A percentile compares a stretch with the other conserved stretches of the same genome.
These are phyloP conservation scores for Lobophora halterata DNA, from an alignment of 2,888 invertebrate species.

Conservation along the genomic window DNA sequence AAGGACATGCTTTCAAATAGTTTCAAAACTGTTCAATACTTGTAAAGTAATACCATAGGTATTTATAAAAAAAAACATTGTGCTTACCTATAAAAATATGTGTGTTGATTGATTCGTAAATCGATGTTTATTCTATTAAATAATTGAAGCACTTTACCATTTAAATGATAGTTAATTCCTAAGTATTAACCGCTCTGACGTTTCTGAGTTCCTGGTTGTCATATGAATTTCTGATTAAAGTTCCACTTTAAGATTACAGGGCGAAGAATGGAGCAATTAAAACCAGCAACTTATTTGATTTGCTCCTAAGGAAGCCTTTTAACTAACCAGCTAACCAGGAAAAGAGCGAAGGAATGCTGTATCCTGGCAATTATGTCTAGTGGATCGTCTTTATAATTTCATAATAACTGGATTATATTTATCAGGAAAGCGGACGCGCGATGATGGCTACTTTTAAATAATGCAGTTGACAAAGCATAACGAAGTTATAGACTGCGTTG, in stretches of 20 bases:
- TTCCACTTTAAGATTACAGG: conserved; percentile 6
- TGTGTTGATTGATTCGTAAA: too few relatives aligned
- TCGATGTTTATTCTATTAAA: too few relatives aligned
- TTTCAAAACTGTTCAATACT: too few relatives aligned
- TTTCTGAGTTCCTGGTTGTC: not conserved
- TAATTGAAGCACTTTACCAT: too few relatives aligned
- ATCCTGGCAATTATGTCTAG: conserved; percentile 27
- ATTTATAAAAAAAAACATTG: too few relatives aligned
- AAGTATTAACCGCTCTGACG: not conserved
- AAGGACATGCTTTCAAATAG: too few relatives aligned
- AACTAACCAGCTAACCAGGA: conserved; percentile 25
- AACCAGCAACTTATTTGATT: conserved; percentile 16
- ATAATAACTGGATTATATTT: conserved; percentile 20
- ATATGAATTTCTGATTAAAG: not conserved
- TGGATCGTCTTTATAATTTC: conserved; percentile 22
- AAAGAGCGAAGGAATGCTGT: conserved; percentile 25
- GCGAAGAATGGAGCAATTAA: conserved; percentile 28
- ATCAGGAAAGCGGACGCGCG: conserved; percentile 3
- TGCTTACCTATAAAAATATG: too few relatives aligned
- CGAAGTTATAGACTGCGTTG: too few relatives aligned
- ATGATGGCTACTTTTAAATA: too few relatives aligned
- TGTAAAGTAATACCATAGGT: too few relatives aligned
- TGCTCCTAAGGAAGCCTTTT: conserved; percentile 22
- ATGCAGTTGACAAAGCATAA: too few relatives aligned
- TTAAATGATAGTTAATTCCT: conserved; percentile 4